Evolutionary conservation across 1,140 invertebrate genomes (phyloP).

Genomic region (Apocrypta bakeri): DNA sequence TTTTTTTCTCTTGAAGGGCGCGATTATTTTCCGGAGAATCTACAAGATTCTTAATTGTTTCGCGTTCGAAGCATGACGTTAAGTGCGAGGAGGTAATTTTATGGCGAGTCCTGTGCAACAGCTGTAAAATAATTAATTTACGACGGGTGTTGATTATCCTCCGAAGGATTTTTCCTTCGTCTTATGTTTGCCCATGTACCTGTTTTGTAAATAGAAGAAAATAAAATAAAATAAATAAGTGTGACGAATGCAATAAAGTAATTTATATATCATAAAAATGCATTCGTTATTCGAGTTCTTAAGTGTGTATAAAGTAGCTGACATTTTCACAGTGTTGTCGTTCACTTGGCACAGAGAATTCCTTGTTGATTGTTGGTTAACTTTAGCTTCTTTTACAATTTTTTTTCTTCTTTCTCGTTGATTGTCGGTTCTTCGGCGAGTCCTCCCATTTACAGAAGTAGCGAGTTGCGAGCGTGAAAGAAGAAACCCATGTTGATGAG

Average conservation of each 20-base stretch:
- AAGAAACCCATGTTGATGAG: neutral
- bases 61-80: neutral
- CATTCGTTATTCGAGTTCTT: neutral
- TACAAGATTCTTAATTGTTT: neutral
- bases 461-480: neutral
- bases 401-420: neutral
- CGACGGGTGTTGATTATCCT: neutral
- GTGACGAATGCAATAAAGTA: neutral
- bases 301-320: neutral
- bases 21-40: neutral
- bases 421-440: neutral
- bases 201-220: neutral
- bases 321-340: neutral
- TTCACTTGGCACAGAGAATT: neutral
- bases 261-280: neutral
- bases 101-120: neutral
- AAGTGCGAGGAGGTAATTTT: neutral
- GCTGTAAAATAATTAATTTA: constrained; percentile 3
- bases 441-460: neutral
- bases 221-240: neutral
- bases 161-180: neutral
- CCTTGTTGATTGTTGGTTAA: constrained; percentile 11
- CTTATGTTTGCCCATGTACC: neutral
- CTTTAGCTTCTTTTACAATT: constrained; percentile 12
- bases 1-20: neutral